A percentile compares a stretch with the other conserved stretches of the same genome.
Evolutionary conservation across 2,797 vertebrate species (phyloP).

Genomic region (Notolepis coatsorum): DNA sequence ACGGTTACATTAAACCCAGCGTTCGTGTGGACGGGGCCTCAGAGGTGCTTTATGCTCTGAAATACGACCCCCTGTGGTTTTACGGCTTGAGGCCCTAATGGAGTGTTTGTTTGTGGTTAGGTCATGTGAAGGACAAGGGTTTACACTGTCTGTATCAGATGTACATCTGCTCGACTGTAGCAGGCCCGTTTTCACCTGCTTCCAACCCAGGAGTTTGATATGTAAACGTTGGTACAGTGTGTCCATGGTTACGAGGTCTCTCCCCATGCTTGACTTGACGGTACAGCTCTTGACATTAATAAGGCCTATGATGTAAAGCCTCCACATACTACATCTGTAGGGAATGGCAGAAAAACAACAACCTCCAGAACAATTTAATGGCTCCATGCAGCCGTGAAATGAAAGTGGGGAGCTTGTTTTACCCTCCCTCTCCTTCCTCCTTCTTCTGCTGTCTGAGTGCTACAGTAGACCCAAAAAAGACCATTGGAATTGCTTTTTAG

Average conservation of each 20-base stretch:
- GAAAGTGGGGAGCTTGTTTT: constrained; percentile 18
- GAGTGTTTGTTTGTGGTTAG: constrained; percentile 51
- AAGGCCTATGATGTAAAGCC: constrained; percentile 43
- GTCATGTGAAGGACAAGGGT: constrained; percentile 66
- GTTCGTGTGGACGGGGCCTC: no score
- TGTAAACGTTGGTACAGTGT: constrained; percentile 31
- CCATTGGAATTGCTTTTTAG: not conserved
- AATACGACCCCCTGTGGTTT: constrained; percentile 46
- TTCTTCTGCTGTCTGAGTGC: not conserved
- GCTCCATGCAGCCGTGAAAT: constrained; percentile 28
- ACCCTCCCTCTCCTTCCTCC: not conserved
- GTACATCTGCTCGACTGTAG: constrained; percentile 48
- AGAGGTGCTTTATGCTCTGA: constrained; percentile 57
- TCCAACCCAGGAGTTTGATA: constrained; percentile 36
- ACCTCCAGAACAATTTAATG: constrained; percentile 48
- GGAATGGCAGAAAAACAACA: constrained; percentile 30
- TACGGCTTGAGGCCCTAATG: constrained; percentile 60
- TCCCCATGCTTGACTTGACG: constrained; percentile 31
- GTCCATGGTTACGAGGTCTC: constrained; percentile 23
- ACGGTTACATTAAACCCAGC: no score
- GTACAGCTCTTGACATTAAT: constrained; percentile 52
- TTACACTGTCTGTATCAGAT: constrained; percentile 40
- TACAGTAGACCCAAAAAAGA: not conserved
- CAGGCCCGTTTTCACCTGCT: constrained; percentile 20
- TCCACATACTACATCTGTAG: constrained; percentile 23